phyloP scores from a whole-genome alignment of 2,113 vertebrate species.

The Terrapene triunguis region DNA sequence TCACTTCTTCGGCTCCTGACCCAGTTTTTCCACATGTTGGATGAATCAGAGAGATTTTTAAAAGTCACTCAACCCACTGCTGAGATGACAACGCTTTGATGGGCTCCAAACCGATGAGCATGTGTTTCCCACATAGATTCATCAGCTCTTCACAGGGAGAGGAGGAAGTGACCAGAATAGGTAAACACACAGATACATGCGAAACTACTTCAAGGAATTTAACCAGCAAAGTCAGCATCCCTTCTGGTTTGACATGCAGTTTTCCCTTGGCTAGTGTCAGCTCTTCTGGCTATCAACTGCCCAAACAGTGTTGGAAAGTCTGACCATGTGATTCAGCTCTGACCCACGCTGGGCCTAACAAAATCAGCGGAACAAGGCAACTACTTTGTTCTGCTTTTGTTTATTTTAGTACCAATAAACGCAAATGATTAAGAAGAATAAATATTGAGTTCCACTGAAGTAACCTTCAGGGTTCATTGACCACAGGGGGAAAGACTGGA shows the following conservation, averaged over 20 bases:
- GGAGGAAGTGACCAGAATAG: neutral
- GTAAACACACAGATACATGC: neutral
- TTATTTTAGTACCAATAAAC: neutral
- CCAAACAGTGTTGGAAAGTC: neutral
- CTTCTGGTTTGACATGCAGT: neutral
- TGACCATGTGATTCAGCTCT: neutral
- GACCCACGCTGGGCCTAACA: neutral
- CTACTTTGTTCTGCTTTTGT: neutral
- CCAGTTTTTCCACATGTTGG: neutral
- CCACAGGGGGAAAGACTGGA: neutral
- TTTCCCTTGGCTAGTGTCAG: neutral
- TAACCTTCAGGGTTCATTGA: neutral
- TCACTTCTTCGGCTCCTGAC: neutral
- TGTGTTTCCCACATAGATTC: neutral
- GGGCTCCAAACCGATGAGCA: neutral
- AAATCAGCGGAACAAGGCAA: neutral
- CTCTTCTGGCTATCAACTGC: neutral
- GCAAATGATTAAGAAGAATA: neutral
- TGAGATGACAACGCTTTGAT: neutral
- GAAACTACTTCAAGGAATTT: neutral
- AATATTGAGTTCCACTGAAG: slow-evolving; percentile 54
- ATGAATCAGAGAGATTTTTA: neutral
- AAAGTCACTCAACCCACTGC: neutral
- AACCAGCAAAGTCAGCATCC: neutral
- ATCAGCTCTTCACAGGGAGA: neutral